Evolutionary conservation across 2,797 vertebrate genomes (phyloP).

Genomic region (Hybognathus amarus): DNA sequence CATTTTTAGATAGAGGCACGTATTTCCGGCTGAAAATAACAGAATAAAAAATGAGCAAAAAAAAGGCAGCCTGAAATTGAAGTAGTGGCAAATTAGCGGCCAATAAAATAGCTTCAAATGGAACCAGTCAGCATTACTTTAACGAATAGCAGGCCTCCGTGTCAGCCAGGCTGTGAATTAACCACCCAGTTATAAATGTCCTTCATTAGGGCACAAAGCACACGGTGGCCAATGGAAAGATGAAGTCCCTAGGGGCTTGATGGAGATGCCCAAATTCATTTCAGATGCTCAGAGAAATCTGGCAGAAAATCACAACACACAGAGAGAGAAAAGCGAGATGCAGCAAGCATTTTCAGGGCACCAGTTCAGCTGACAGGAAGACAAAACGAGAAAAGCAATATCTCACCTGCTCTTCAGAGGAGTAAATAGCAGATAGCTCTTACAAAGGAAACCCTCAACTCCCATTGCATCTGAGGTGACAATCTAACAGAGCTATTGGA

Average conservation of each 20-base stretch:
- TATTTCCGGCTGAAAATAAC: not conserved
- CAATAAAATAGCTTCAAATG: constrained; percentile 43
- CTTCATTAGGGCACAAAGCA: constrained; percentile 55
- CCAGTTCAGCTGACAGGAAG: constrained; percentile 44
- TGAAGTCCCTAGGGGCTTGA: constrained; percentile 19
- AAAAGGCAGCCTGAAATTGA: not conserved
- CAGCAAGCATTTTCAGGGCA: constrained; percentile 11
- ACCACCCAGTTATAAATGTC: constrained; percentile 51
- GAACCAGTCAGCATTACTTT: constrained; percentile 42
- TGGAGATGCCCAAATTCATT: constrained; percentile 34
- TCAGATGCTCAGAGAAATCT: constrained; percentile 27
- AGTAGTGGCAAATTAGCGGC: constrained; percentile 15
- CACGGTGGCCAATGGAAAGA: constrained; percentile 17
- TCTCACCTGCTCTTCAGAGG: constrained; percentile 47
- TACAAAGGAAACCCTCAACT: constrained; percentile 41
- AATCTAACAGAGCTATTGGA: constrained; percentile 37
- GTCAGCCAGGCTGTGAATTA: constrained; percentile 60
- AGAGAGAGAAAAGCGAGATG: constrained; percentile 17
- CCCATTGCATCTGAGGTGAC: constrained; percentile 27
- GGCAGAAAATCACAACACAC: constrained; percentile 39
- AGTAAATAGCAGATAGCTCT: constrained; percentile 28
- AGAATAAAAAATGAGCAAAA: not conserved
- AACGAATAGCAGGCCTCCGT: constrained; percentile 44
- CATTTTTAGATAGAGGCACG: not conserved
- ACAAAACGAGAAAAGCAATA: constrained; percentile 48